phyloP scores from a whole-genome alignment of 2,113 vertebrate species.

The Oenanthe oenanthe region DNA sequence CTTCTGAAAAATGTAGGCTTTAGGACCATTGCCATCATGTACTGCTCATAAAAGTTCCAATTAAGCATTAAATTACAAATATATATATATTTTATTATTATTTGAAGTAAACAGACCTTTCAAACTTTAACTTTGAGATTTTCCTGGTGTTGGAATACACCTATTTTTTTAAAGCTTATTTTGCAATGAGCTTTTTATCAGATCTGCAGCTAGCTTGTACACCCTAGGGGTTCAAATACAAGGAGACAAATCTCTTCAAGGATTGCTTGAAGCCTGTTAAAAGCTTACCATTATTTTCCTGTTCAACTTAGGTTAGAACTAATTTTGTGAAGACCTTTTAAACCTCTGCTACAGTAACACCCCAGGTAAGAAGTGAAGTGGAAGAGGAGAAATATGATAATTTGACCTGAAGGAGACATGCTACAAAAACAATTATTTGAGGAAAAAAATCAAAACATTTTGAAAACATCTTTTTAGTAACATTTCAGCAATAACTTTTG shows the following conservation, averaged over 20 bases:
- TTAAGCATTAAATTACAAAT: constrained; percentile 45
- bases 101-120: constrained; percentile 5
- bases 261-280: not conserved
- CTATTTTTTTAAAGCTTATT: constrained; percentile 42
- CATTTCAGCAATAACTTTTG: not conserved
- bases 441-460: no score
- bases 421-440: not conserved
- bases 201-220: not conserved
- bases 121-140: constrained; percentile 41
- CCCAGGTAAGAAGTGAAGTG: not conserved
- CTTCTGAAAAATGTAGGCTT: constrained; percentile 14
- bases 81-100: not conserved
- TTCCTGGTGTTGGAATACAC: not conserved
- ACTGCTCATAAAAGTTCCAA: constrained; percentile 3
- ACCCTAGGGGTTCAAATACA: not conserved
- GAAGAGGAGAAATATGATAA: not conserved
- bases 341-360: not conserved
- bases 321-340: constrained; percentile 16
- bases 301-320: not conserved
- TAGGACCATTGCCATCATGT: not conserved
- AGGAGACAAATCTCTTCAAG: constrained; percentile 2
- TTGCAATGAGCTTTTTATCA: constrained; percentile 57
- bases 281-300: not conserved
- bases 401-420: not conserved
- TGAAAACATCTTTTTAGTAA: not conserved